These are phyloP conservation scores for Leptobrachium ailaonicum DNA, from an alignment of 2,113 vertebrate species.

Conservation along the genomic window DNA sequence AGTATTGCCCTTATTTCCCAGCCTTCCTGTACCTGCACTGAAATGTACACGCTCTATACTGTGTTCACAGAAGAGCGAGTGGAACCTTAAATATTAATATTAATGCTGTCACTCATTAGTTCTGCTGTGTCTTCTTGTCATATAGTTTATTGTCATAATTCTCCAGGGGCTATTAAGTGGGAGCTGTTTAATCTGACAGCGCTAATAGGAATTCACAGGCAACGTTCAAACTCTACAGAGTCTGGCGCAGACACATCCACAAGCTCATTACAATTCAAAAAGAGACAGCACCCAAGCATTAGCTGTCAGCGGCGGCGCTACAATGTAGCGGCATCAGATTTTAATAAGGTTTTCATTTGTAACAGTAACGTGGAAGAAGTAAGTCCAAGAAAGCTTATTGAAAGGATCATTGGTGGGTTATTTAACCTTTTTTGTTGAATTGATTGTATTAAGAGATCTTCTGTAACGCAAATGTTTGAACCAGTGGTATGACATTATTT, in stretches of 20 bases:
- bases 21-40: not conserved
- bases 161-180: slow-evolving; percentile 16
- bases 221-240: slow-evolving; percentile 15
- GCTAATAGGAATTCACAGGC: slow-evolving; percentile 21
- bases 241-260: not conserved
- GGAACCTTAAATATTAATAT: not conserved
- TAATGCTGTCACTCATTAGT: not conserved
- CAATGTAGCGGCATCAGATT: slow-evolving; percentile 7
- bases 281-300: slow-evolving; percentile 9
- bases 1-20: too few species aligned
- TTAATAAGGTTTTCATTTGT: not conserved
- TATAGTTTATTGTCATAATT: slow-evolving; percentile 3
- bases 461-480: too few species aligned
- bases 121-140: not conserved
- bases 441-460: too few species aligned
- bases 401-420: too few species aligned
- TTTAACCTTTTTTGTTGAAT: too few species aligned
- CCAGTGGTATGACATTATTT: too few species aligned
- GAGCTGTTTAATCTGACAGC: slow-evolving; percentile 19
- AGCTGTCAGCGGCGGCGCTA: slow-evolving; percentile 7
- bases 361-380: not conserved
- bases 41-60: not conserved
- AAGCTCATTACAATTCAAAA: slow-evolving; percentile 26
- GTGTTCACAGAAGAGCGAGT: not conserved
- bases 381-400: too few species aligned